These are phyloP conservation scores for Ditylenchus dipsaci DNA, from an alignment of 1,140 invertebrate species.

Conservation along the genomic window DNA sequence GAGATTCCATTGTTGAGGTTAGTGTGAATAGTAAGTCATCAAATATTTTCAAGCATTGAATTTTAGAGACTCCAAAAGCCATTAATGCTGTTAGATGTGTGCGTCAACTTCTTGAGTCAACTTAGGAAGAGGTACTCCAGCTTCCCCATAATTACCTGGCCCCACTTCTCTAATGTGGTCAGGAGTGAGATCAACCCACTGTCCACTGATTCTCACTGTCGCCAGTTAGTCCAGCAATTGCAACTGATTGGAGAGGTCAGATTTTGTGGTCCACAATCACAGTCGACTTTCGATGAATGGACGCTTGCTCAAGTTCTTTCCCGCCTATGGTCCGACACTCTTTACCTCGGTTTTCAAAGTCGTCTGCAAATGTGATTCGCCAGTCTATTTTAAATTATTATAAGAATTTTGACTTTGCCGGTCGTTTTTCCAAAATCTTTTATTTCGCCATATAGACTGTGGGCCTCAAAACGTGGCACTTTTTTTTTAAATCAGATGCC, in stretches of 20 bases:
- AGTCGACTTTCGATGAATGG: too few species aligned
- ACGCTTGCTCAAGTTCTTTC: too few species aligned
- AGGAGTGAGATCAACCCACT: slow-evolving; percentile 69
- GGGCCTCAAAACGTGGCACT: too few species aligned
- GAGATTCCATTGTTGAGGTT: slow-evolving; percentile 46
- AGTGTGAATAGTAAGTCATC: too few species aligned
- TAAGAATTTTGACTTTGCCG: too few species aligned
- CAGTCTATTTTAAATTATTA: too few species aligned
- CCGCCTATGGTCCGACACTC: too few species aligned
- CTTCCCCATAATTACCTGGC: slow-evolving; percentile 70
- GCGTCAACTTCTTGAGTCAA: slow-evolving; percentile 63
- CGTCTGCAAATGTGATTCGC: slow-evolving; percentile 7
- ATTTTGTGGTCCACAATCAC: too few species aligned
- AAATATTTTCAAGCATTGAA: too few species aligned
- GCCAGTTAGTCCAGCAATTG: slow-evolving; percentile 68
- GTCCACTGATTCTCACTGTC: slow-evolving; percentile 68
- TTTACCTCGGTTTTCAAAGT: slow-evolving; percentile 60
- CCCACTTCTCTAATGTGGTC: slow-evolving; percentile 67
- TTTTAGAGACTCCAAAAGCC: slow-evolving; percentile 64
- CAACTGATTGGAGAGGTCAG: slow-evolving; percentile 69
- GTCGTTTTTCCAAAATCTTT: too few species aligned
- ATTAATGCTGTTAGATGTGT: slow-evolving; percentile 67
- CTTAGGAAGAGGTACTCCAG: slow-evolving; percentile 63
- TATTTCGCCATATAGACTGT: too few species aligned
- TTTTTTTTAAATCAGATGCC: too few species aligned